Evolutionary conservation across 2,797 vertebrate species (phyloP).

Genomic region (Falco concolor): DNA sequence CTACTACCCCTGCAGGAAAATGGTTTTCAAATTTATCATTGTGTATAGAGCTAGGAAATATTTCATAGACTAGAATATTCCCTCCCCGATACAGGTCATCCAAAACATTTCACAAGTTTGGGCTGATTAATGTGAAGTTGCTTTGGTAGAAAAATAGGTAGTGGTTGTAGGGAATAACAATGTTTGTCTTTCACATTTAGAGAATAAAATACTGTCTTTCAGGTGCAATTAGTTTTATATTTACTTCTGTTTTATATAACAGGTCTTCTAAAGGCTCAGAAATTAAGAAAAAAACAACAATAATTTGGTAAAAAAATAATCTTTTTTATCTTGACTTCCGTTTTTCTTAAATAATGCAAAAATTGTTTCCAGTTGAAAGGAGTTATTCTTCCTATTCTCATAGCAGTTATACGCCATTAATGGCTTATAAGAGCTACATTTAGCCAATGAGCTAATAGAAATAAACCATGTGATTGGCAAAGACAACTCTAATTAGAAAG

Average conservation of each 20-base stretch:
- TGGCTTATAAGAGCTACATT: constrained; percentile 5
- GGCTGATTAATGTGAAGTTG: neutral
- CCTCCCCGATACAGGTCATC: neutral
- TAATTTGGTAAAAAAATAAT: neutral
- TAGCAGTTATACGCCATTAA: constrained; percentile 26
- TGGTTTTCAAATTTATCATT: neutral
- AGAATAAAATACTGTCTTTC: neutral
- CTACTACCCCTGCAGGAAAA: neutral
- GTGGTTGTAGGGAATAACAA: neutral
- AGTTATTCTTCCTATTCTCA: constrained; percentile 31
- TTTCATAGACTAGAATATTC: neutral
- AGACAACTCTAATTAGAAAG: constrained; percentile 60
- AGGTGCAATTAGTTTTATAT: neutral
- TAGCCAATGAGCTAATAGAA: constrained; percentile 53
- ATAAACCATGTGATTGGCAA: constrained; percentile 44
- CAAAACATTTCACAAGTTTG: neutral
- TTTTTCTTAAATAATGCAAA: constrained; percentile 43
- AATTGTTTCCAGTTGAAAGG: constrained; percentile 40
- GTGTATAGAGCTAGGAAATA: neutral
- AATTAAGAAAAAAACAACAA: neutral
- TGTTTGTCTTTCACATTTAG: neutral
- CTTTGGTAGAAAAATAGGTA: neutral
- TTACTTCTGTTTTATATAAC: neutral
- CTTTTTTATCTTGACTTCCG: neutral
- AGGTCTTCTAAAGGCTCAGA: neutral